Percentiles rank a stretch among this genome's conserved stretches.
phyloP scores from a whole-genome alignment of 2,888 invertebrate species.

The Heliconius ismenius region DNA sequence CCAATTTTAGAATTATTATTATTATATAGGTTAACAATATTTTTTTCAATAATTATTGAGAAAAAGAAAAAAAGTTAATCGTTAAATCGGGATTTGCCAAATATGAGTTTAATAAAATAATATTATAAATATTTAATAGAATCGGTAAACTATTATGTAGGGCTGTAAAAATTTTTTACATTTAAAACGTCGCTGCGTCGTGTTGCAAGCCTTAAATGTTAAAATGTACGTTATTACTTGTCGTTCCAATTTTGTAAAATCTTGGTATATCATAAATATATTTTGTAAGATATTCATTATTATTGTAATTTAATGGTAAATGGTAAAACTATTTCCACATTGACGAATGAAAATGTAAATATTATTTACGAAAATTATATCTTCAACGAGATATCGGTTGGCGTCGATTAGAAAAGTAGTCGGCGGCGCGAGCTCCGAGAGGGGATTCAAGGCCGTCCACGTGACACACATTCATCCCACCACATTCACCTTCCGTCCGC shows the following conservation, averaged over 20 bases:
- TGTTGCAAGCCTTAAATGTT: conserved; percentile 9
- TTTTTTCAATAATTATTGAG: too few relatives aligned
- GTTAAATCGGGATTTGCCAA: too few relatives aligned
- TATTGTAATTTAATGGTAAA: neutral
- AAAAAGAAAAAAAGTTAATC: too few relatives aligned
- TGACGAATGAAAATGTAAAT: conserved; percentile 7
- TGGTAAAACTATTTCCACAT: conserved; percentile 13
- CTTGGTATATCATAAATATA: neutral
- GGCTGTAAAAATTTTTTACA: neutral
- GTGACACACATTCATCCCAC: conserved; percentile 76
- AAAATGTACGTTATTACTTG: neutral
- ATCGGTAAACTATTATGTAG: neutral
- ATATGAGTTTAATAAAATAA: neutral
- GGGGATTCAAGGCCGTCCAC: conserved; percentile 76
- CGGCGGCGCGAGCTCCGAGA: conserved; percentile 56
- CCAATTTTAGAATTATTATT: neutral
- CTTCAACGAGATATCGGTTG: conserved; percentile 38
- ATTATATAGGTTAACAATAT: too few relatives aligned
- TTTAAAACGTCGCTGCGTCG: neutral
- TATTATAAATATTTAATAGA: neutral
- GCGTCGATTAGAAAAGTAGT: conserved; percentile 52
- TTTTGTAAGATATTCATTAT: conserved; percentile 4
- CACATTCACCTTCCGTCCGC: conserved; percentile 77
- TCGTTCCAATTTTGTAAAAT: neutral
- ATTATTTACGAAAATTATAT: conserved; percentile 27